Conservation (phyloP, 2,113 vertebrate species). For the Pollimyrus isidori region DNA sequence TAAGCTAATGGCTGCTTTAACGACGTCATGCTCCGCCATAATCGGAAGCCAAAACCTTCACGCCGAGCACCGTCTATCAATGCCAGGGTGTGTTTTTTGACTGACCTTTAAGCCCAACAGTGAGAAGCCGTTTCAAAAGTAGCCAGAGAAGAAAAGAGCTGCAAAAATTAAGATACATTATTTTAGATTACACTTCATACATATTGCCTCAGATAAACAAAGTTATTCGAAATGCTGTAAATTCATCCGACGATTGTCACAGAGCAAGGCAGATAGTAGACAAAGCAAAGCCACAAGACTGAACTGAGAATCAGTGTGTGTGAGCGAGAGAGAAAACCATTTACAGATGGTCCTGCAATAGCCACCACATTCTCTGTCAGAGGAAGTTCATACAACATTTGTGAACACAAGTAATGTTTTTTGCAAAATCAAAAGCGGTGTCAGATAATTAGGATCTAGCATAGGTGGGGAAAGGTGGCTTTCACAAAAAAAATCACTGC, state of each 20-base stretch:
- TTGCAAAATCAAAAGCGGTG: not conserved
- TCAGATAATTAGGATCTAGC: not conserved
- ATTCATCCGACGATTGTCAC: not conserved
- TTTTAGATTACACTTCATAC: not conserved
- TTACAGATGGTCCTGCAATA: not conserved
- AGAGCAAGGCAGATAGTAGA: not conserved
- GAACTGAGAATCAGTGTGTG: not conserved
- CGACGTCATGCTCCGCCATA: conserved; percentile 44
- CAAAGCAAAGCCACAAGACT: not conserved
- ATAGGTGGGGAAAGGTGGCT: not conserved
- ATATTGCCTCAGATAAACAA: not conserved
- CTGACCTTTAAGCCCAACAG: conserved; percentile 29
- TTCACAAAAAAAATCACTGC: not conserved
- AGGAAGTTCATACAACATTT: not conserved
- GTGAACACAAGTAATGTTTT: not conserved
- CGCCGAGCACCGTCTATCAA: conserved; percentile 34
- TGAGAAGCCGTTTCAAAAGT: not conserved
- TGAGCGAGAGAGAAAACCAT: not conserved
- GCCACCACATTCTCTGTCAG: not conserved
- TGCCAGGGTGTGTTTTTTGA: conserved; percentile 31
- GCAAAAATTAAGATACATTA: not conserved
- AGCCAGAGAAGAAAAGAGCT: too few species aligned
- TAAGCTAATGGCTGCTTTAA: conserved; percentile 44
- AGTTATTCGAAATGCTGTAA: not conserved
- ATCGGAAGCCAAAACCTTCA: conserved; percentile 35